phyloP scores from a whole-genome alignment of 2,113 vertebrate species.

The Phodopus roborovskii region DNA sequence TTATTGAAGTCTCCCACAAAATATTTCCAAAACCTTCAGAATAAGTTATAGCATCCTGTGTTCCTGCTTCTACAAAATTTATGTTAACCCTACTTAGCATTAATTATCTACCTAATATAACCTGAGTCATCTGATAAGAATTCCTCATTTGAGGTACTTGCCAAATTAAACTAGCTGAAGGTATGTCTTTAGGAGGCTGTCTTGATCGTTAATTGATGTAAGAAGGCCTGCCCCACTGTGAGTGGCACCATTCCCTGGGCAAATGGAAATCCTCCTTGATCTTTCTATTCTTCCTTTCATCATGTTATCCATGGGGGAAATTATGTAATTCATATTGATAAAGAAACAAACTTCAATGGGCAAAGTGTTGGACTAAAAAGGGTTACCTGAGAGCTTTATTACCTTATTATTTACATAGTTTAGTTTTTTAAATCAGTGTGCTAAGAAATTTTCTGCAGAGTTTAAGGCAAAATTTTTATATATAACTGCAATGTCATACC shows the following conservation, averaged over 20 bases:
- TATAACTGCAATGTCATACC: not conserved
- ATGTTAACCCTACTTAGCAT: not conserved
- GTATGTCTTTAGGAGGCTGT: not conserved
- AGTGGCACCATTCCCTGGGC: not conserved
- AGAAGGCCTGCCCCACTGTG: not conserved
- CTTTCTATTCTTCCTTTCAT: not conserved
- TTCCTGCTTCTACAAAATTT: conserved; percentile 38
- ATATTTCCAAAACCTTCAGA: conserved; percentile 20
- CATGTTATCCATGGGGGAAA: not conserved
- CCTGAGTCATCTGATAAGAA: not conserved
- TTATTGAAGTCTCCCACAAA: conserved; percentile 30
- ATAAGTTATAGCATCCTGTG: not conserved
- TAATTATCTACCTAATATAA: not conserved
- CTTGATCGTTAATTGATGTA: not conserved
- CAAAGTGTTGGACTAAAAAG: not conserved
- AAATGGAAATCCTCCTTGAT: not conserved
- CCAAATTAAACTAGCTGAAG: not conserved
- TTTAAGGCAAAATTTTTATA: not conserved
- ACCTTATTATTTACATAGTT: not conserved
- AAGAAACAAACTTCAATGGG: not conserved
- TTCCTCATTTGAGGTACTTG: not conserved
- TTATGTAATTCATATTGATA: not conserved
- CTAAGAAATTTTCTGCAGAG: not conserved
- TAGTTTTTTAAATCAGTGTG: not conserved
- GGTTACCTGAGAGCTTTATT: not conserved